A percentile compares a stretch with the other conserved stretches of the same genome.
These are phyloP conservation scores for Dromius quadrimaculatus DNA, from an alignment of 2,888 invertebrate species.

Conservation along the genomic window DNA sequence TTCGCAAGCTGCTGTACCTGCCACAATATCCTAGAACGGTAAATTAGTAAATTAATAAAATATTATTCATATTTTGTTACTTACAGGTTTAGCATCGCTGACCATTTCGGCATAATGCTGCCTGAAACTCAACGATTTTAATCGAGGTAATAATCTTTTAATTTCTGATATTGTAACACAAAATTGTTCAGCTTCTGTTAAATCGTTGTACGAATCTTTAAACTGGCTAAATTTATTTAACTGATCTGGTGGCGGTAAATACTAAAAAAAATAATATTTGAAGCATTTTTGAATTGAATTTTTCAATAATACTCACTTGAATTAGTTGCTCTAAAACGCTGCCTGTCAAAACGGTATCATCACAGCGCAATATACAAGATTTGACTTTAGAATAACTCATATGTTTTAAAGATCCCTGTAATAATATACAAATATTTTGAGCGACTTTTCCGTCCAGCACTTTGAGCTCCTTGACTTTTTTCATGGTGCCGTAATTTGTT, in stretches of 20 bases:
- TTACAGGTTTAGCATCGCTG: conserved; percentile 87
- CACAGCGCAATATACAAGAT: conserved; percentile 85
- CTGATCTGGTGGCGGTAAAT: conserved; percentile 92
- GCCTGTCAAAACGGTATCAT: conserved; percentile 87
- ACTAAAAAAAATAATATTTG: conserved; percentile 67
- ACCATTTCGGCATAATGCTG: conserved; percentile 89
- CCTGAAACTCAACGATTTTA: conserved; percentile 91
- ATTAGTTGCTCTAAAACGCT: conserved; percentile 91
- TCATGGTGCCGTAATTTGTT: conserved; percentile 74
- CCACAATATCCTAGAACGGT: conserved; percentile 83
- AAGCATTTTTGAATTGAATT: background rate
- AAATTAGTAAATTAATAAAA: conserved; percentile 14
- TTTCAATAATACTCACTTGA: conserved; percentile 66
- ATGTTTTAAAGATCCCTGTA: conserved; percentile 89
- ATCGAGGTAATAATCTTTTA: conserved; percentile 85
- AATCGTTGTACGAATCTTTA: conserved; percentile 81
- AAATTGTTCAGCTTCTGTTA: conserved; percentile 96
- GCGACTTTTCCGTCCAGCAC: conserved; percentile 94
- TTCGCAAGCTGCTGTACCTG: conserved; percentile 95
- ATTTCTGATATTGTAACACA: conserved; percentile 91
- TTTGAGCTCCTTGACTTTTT: conserved; percentile 91
- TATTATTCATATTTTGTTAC: conserved; percentile 61
- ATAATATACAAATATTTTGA: conserved; percentile 89
- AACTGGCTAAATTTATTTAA: conserved; percentile 85
- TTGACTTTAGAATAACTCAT: conserved; percentile 85